Evolutionary conservation across 2,113 vertebrate species (phyloP), one percentile per base, ranked within the genome.

Genomic region (Catharus bicknelli): DNA sequence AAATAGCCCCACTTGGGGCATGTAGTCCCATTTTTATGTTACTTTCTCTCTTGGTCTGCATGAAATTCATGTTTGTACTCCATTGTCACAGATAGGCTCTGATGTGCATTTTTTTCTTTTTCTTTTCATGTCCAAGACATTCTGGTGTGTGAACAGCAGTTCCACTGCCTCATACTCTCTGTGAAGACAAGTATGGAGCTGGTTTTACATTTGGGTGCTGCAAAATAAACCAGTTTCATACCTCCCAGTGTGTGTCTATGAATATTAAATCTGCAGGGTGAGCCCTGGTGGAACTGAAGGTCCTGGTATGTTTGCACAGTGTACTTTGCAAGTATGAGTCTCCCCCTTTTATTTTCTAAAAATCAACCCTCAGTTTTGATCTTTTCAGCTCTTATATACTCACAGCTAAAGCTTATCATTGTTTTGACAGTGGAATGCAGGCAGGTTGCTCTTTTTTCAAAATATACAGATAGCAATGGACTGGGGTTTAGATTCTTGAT

Each of bases 101-200:
- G 25, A 17, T 54, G 64, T 54, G 34, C 2, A 0, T n/a, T 51
- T 0, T 11, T 40, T 53, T 58, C 19, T 7, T 1, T 22, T 45
- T 26, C 21, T 42, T 68, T 59, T 26, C 0, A 16, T 36, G 16
- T 82, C n/a, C 12, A 48, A 59, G 67, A 22, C 2, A 20, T 54
- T 59, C 29, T 70, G 53, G 2, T 74, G 30, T 57, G 53, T 48
- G 23, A 36, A 9, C 51, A 64, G 34, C 14, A 13, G 5, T 42
- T 90, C 47, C 38, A 50, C 11, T 79, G 62, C 48, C 62, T 75
- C 50, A 1, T 19, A 20, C 53, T 80, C 45, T 54, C 45, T 64
- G 6, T 57, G 45, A 51, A 42, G 25, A 58, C 34, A 78, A 66
- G 16, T 30, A 8, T 29, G 29, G 59, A 57, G 42, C 68, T 86